Evolutionary conservation across 2,797 vertebrate genomes (phyloP), one percentile per base, ranked within the genome.

Genomic region (Lindbergichthys nudifrons): DNA sequence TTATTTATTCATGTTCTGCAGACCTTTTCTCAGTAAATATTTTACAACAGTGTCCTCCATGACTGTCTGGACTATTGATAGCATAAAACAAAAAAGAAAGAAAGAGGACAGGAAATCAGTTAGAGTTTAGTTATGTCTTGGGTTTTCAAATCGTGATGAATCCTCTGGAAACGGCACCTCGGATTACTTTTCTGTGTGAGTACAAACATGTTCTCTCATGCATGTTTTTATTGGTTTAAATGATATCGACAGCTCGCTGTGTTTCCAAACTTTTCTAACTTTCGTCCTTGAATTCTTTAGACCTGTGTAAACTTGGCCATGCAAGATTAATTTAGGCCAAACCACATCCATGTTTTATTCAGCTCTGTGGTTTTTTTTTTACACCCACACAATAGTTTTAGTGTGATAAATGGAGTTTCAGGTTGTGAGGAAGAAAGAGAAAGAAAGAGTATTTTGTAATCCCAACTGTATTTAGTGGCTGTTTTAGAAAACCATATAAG

Each of bases 321-420:
- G 76, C 85, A 88, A 88, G 74, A 85, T 88, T 85, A 75, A 88
- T 87, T 79, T 65, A 80, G 80, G 82, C 67, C 73, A 67, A 86
- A 75, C 70, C 81, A 61, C 59, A 45, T 42, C 47, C 42, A 87
- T 90, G 83, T 82, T 85, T 90, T 85, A 88, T 90, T 87, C 73
- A 88, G 71, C 48, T 26, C 48, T 8, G 9, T 39, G 3, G 23
- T 42, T 68, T 15, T 54, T 57, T 39, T 36, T 36, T 36, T 36
- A 7, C 1, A 36, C 46, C 52, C 11, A 43, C 42, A 62, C 51
- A 56, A 66, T 19, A 66, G 63, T 43, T 72, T 47, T 61, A 77
- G 43, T 45, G 47, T 57, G 58, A 81, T 71, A 66, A 77, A 81
- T 70, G 26, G 0, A 66, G 48, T 43, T 78, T 64, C 36, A 61